These are phyloP conservation scores for Grallaria varia DNA, from an alignment of 2,113 vertebrate species.

Conservation along the genomic window DNA sequence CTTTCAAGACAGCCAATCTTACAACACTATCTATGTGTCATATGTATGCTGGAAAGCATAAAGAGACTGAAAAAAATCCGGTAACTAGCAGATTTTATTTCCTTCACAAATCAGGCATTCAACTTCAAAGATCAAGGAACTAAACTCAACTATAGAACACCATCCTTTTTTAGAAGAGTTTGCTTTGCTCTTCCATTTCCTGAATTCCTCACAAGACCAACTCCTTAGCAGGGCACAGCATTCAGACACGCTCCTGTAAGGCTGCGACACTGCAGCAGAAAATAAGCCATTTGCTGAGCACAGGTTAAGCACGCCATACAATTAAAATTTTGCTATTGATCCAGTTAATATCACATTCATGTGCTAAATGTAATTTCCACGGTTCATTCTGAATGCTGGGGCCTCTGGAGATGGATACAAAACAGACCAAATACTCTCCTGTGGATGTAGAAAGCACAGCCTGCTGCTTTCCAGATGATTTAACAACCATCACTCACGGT, in stretches of 20 bases:
- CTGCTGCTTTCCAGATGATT: neutral
- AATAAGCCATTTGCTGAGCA: neutral
- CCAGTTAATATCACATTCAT: neutral
- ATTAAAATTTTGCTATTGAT: neutral
- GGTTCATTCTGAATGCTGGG: neutral
- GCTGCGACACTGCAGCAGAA: neutral
- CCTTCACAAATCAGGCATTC: neutral
- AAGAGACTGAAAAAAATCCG: neutral
- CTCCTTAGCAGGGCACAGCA: neutral
- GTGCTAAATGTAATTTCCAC: neutral
- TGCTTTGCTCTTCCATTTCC: neutral
- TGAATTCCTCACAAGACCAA: neutral
- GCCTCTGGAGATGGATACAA: neutral
- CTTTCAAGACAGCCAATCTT: neutral
- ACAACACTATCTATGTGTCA: neutral
- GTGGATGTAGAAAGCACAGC: fast-evolving
- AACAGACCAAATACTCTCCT: neutral
- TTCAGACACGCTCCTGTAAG: neutral
- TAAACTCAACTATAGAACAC: neutral
- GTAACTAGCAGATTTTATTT: neutral
- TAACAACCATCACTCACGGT: neutral
- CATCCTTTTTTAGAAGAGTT: neutral
- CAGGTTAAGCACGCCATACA: neutral
- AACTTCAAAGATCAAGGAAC: neutral
- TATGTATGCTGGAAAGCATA: neutral